phyloP scores from a whole-genome alignment of 2,888 invertebrate species.

The Clivina fossor region DNA sequence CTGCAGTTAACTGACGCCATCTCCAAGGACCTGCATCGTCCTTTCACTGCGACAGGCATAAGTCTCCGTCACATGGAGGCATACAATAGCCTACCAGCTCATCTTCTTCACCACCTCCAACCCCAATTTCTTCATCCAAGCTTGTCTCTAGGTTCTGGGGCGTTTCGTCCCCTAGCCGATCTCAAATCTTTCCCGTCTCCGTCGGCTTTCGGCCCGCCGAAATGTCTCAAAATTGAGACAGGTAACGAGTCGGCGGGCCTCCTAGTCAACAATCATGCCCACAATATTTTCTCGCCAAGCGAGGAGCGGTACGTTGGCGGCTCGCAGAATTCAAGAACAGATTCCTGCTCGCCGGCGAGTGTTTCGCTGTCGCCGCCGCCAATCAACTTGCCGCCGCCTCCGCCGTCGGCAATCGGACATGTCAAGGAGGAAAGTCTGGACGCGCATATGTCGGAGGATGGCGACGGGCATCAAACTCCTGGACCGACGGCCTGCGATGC shows the following conservation, averaged over 20 bases:
- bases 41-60: slow-evolving; percentile 62
- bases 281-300: slow-evolving; percentile 52
- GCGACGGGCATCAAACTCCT: slow-evolving; percentile 53
- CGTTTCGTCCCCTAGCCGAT: slow-evolving; percentile 62
- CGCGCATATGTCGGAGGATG: slow-evolving; percentile 61
- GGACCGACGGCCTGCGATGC: slow-evolving; percentile 50
- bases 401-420: slow-evolving; percentile 44
- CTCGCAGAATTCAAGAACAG: slow-evolving; percentile 56
- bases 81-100: slow-evolving; percentile 64
- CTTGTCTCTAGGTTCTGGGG: slow-evolving; percentile 62
- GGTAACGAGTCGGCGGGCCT: slow-evolving; percentile 42
- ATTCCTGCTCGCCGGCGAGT: slow-evolving; percentile 64
- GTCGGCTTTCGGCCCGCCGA: slow-evolving; percentile 71
- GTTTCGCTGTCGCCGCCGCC: slow-evolving; percentile 58
- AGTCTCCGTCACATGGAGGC: slow-evolving; percentile 59
- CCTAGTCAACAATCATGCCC: slow-evolving; percentile 41
- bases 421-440: slow-evolving; percentile 61
- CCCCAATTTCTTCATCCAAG: slow-evolving; percentile 71
- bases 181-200: slow-evolving; percentile 59
- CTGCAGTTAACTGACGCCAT: slow-evolving; percentile 55
- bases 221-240: slow-evolving; percentile 61
- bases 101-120: slow-evolving; percentile 70
- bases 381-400: slow-evolving; percentile 50
- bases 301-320: slow-evolving; percentile 53
- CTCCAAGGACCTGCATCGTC: slow-evolving; percentile 66